Conservation (phyloP, 1,140 invertebrate genomes). For the Rhopalosiphum padi region DNA sequence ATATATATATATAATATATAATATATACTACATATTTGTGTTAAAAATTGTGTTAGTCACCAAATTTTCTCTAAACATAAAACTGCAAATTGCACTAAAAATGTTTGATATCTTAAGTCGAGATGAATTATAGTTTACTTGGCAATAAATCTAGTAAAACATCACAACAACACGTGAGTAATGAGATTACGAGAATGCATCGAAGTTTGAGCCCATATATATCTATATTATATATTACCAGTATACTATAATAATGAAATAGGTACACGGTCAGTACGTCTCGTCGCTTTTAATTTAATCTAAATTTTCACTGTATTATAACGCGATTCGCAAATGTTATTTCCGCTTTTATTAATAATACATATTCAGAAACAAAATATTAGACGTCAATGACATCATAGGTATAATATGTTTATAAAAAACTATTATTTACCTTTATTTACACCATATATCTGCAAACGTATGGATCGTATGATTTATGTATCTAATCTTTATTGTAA, state of each 20-base stretch:
- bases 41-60: background rate
- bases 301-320: background rate
- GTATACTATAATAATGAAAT: background rate
- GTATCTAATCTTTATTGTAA: background rate
- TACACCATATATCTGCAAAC: background rate
- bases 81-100: background rate
- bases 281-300: background rate
- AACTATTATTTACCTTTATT: background rate
- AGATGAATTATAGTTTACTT: background rate
- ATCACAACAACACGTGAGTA: background rate
- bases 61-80: background rate
- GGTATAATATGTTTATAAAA: background rate
- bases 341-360: background rate
- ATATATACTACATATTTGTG: background rate
- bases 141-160: background rate
- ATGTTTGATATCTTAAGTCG: background rate
- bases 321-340: background rate
- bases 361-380: background rate
- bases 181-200: background rate
- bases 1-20: background rate
- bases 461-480: background rate
- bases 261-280: background rate
- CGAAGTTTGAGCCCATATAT: background rate
- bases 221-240: background rate
- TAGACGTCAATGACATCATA: no score